phyloP scores from a whole-genome alignment of 2,888 invertebrate species.

The Trachelus troglodyta region DNA sequence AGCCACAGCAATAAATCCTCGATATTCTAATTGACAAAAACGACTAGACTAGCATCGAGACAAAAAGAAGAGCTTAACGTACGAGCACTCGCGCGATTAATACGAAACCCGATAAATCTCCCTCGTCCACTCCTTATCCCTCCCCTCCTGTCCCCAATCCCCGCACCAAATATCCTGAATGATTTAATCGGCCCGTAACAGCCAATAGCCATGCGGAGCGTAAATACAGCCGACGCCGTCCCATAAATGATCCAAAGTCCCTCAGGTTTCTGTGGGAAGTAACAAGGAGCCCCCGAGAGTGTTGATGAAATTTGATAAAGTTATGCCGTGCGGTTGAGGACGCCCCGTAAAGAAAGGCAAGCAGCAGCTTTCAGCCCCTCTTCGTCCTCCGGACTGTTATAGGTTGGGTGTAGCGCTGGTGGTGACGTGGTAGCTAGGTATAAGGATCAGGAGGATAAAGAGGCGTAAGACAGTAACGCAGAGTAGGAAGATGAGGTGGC shows the following conservation, averaged over 20 bases:
- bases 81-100: slow-evolving; percentile 45
- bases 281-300: slow-evolving; percentile 9
- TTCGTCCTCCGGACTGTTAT: background rate
- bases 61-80: slow-evolving; percentile 30
- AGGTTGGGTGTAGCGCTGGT: background rate
- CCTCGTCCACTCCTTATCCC: slow-evolving; percentile 8
- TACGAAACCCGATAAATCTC: slow-evolving; percentile 15
- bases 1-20: slow-evolving; percentile 39
- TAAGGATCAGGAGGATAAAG: slow-evolving; percentile 10
- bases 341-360: background rate
- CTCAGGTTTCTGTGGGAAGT: background rate
- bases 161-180: background rate
- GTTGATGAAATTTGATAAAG: slow-evolving; percentile 58
- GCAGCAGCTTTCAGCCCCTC: background rate
- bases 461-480: slow-evolving; percentile 16
- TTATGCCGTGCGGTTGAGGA: slow-evolving; percentile 41
- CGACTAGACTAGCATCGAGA: slow-evolving; percentile 7
- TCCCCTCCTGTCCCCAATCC: background rate
- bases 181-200: background rate
- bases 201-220: background rate
- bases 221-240: background rate
- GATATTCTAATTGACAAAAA: slow-evolving; percentile 49
- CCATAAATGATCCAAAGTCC: background rate
- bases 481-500: slow-evolving; percentile 20
- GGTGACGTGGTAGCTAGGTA: background rate